Base-by-base conservation (phyloP, 1,140 invertebrate species). In the Pseudomyrmex flavicornis region DNA sequence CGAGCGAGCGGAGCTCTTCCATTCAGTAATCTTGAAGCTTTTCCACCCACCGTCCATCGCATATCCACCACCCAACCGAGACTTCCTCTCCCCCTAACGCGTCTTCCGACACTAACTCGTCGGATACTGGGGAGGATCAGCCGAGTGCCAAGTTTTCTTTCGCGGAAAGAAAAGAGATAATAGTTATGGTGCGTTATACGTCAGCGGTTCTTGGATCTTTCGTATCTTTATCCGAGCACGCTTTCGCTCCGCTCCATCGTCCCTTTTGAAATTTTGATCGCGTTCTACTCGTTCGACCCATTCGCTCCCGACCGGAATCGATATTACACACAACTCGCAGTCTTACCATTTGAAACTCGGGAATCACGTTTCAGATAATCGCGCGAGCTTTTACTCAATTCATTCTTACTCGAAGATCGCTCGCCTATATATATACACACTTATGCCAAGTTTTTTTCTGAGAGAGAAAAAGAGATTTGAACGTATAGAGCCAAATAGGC, bases 61-160 rank as follows among this genome's bases (percentile, higher is more conserved):
- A 15, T 59, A 44, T 48, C 46, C 70, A 69, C 54, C 58, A 59
- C 62, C 82, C 62, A 59, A 26, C 58, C 35, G 35, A 48, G 7
- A 8, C 15, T 56, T 12, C 26, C 48, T 50, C 10, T 13, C 4
- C 26, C 46, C 7, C 13, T 13, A 35, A 35, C 58, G 15, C 52
- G 5, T 73, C 59, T 56, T 58, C 48, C 77, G 22, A 44, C 70
- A 48, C 58, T 62, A 56, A 82, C 26, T 77, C 35, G 68, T 7
- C 46, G 20, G 63, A 75, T 73, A 75, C 74, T 56, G 52, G 66
- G 20, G 56, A 22, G 82, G 70, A 84, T 85, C 83, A 56, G 26
- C 72, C 86, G 70, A 82, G 61, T 79, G 73, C 72, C 76, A 74
- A 85, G 83, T 88, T 88, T 88, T 83, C 77, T 88, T 83, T 83